These are phyloP conservation scores for Euclidia mi DNA, from an alignment of 2,888 invertebrate species.

Conservation along the genomic window DNA sequence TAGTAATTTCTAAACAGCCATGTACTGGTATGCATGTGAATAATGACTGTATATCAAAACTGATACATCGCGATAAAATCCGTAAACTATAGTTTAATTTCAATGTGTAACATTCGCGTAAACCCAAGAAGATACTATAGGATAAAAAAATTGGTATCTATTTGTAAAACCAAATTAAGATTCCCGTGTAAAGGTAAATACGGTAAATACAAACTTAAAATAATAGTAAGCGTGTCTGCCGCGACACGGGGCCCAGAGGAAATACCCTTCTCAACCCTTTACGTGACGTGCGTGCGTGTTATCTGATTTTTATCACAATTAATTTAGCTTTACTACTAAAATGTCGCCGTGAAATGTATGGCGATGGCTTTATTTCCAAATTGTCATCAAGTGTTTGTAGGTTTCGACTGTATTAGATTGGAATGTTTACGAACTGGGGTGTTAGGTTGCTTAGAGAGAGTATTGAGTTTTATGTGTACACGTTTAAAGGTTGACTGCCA, in stretches of 20 bases:
- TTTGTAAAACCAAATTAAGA: slow-evolving; percentile 18
- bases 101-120: too few species aligned
- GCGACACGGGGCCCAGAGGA: slow-evolving; percentile 52
- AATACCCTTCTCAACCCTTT: slow-evolving; percentile 63
- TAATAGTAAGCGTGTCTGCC: slow-evolving; percentile 52
- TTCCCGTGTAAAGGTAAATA: slow-evolving; percentile 8
- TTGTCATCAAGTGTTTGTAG: neutral
- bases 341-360: slow-evolving; percentile 33
- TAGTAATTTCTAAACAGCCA: too few species aligned
- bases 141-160: too few species aligned
- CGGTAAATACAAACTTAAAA: slow-evolving; percentile 36
- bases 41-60: too few species aligned
- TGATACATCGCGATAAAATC: too few species aligned
- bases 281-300: slow-evolving; percentile 62
- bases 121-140: too few species aligned
- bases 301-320: slow-evolving; percentile 65
- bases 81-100: too few species aligned
- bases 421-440: too few species aligned
- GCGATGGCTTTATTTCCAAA: slow-evolving; percentile 6
- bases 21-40: too few species aligned
- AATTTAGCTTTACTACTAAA: slow-evolving; percentile 51
- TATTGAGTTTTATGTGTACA: too few species aligned
- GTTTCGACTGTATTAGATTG: neutral
- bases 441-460: too few species aligned
- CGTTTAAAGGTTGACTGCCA: too few species aligned